These are phyloP conservation scores for Tragulus kanchil DNA, from an alignment of 2,113 vertebrate species.

Conservation along the genomic window DNA sequence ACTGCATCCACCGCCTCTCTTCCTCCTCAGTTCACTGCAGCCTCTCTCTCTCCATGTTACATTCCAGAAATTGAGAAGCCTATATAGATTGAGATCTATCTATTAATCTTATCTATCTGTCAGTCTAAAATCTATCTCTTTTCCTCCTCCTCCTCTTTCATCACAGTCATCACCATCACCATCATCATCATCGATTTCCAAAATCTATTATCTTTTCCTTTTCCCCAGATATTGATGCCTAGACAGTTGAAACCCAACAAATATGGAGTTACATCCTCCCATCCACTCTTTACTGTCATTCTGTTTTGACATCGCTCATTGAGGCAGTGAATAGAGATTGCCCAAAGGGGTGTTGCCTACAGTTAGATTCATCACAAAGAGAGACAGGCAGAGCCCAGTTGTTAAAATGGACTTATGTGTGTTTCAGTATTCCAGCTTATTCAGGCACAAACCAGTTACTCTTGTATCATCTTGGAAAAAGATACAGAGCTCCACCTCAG, in stretches of 20 bases:
- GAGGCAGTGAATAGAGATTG: background rate
- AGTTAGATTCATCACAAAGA: too few species aligned
- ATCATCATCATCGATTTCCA: background rate
- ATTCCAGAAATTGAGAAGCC: background rate
- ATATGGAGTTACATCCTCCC: background rate
- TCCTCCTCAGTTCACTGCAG: background rate
- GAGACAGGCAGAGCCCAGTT: background rate
- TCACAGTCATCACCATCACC: background rate
- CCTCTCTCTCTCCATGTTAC: background rate
- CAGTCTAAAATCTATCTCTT: background rate
- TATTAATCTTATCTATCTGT: background rate
- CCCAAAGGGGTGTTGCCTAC: too few species aligned
- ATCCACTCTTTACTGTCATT: background rate
- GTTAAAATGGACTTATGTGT: conserved; percentile 10
- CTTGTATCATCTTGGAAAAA: conserved; percentile 26
- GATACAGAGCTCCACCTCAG: background rate
- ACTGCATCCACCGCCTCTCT: background rate
- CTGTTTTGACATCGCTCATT: background rate
- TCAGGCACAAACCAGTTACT: conserved; percentile 15
- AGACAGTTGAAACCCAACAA: background rate
- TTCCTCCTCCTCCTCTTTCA: too few species aligned
- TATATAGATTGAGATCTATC: background rate
- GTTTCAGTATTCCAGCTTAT: conserved; percentile 41
- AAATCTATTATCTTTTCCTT: background rate
- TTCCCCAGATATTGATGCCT: background rate